phyloP scores from a whole-genome alignment of 1,140 invertebrate species.

The Drosophila takahashii region DNA sequence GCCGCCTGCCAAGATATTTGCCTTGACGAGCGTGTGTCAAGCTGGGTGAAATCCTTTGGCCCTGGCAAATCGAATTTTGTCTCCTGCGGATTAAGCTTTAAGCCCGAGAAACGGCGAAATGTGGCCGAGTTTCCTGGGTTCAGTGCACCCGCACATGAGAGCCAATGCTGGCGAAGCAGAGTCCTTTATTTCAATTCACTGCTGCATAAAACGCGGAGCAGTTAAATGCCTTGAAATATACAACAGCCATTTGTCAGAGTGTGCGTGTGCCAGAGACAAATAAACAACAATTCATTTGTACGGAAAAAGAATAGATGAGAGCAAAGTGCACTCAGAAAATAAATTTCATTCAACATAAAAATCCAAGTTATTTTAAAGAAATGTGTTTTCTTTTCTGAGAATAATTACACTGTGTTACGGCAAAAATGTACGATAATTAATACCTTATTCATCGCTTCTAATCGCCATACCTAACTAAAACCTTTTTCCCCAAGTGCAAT shows the following conservation, averaged over 20 bases:
- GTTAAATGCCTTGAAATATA: constrained; percentile 66
- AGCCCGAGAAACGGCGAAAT: constrained; percentile 5
- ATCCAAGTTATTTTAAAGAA: not conserved
- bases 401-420: too few relatives aligned
- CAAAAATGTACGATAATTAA: too few relatives aligned
- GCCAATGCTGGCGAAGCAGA: constrained; percentile 1
- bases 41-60: constrained; percentile 9
- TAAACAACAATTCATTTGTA: constrained; percentile 78
- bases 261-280: constrained; percentile 51
- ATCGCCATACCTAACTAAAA: not conserved
- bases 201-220: constrained; percentile 64
- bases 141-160: constrained; percentile 9
- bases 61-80: constrained; percentile 36
- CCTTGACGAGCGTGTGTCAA: constrained; percentile 20
- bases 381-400: not conserved
- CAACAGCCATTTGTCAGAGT: constrained; percentile 56
- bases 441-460: too few relatives aligned
- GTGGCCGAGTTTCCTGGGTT: constrained; percentile 8
- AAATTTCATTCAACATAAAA: not conserved
- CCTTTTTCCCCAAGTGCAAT: constrained; percentile 9
- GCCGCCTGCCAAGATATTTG: constrained; percentile 24
- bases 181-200: constrained; percentile 74
- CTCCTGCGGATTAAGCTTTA: constrained; percentile 24
- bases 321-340: constrained; percentile 23
- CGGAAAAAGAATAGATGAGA: constrained; percentile 15